Conservation (phyloP, 2,888 invertebrate species). For the Pollenia labialis region DNA sequence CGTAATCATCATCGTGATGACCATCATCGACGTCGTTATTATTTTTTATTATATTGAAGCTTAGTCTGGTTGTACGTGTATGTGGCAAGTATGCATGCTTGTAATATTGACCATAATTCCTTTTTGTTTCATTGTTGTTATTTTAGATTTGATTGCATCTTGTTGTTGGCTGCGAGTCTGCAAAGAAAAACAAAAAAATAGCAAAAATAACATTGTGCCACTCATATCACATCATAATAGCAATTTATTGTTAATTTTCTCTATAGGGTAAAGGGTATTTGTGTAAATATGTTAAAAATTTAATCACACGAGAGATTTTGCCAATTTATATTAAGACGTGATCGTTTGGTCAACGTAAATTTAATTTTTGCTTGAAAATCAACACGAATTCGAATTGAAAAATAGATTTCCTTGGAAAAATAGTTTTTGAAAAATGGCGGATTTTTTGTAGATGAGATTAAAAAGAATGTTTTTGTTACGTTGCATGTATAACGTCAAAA, state of each 20-base stretch:
- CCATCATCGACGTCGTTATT: constrained; percentile 75
- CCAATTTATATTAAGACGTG: constrained; percentile 55
- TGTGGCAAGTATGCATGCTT: constrained; percentile 60
- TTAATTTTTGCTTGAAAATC: constrained; percentile 22
- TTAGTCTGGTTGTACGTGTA: constrained; percentile 75
- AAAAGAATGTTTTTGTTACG: not conserved
- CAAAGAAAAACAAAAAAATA: constrained; percentile 15
- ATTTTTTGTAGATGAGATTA: not conserved
- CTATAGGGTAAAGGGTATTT: constrained; percentile 70
- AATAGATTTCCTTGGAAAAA: constrained; percentile 12
- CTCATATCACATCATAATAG: constrained; percentile 70
- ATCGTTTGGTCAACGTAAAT: constrained; percentile 9
- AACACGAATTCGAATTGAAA: constrained; percentile 1
- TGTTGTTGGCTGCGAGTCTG: constrained; percentile 43
- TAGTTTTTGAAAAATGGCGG: not conserved
- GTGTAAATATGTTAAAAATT: constrained; percentile 70
- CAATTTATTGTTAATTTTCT: constrained; percentile 70
- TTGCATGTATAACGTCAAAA: not conserved
- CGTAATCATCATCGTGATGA: constrained; percentile 71
- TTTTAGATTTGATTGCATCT: constrained; percentile 61
- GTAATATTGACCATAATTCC: not conserved
- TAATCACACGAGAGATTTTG: constrained; percentile 58
- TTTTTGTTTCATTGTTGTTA: constrained; percentile 17
- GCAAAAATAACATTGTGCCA: constrained; percentile 67
- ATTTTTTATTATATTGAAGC: constrained; percentile 80